phyloP scores from a whole-genome alignment of 2,113 vertebrate genomes.

The Tupaia tana region DNA sequence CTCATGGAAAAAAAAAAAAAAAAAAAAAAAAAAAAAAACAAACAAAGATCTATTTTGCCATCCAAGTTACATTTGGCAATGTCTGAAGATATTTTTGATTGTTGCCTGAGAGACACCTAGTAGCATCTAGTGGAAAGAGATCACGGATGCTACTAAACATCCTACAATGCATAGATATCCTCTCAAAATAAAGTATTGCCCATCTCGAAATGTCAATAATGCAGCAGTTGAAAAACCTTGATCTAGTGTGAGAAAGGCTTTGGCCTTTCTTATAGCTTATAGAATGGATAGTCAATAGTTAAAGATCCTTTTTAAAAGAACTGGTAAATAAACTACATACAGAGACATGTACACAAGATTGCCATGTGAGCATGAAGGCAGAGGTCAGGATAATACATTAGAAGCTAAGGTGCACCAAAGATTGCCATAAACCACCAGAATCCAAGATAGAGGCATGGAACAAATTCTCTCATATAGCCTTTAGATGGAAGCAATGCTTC shows the following conservation, averaged over 20 bases:
- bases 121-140: not conserved
- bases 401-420: no score
- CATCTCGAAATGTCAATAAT: not conserved
- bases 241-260: constrained; percentile 32
- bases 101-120: not conserved
- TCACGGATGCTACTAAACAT: not conserved
- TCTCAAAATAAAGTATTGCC: constrained; percentile 9
- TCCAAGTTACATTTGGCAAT: not conserved
- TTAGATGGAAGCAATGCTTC: no score
- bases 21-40: no score
- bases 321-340: not conserved
- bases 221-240: not conserved
- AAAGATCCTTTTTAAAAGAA: not conserved
- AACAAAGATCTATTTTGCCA: not conserved
- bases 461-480: no score
- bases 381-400: no score
- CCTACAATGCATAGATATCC: not conserved
- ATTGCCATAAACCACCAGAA: no score
- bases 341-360: not conserved
- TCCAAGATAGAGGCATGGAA: no score
- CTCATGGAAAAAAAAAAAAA: no score
- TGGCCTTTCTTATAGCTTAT: not conserved
- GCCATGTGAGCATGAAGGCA: no score
- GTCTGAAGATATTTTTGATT: constrained; percentile 24
- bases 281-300: not conserved